Base-by-base conservation (phyloP, 2,888 invertebrate genomes). In the Orgyia antiqua region DNA sequence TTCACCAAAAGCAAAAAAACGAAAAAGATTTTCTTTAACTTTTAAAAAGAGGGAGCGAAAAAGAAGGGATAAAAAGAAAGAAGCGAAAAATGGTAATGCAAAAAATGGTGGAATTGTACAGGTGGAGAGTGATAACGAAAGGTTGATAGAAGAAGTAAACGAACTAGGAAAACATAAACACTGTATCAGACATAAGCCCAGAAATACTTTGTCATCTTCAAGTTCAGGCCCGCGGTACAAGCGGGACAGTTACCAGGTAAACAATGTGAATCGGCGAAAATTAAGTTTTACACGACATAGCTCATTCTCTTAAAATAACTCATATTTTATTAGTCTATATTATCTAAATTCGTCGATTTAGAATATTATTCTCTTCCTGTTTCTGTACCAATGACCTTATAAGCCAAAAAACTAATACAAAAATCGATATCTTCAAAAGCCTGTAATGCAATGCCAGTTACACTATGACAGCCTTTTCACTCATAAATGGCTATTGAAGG, bases 171-270 rank as follows among this genome's bases (percentile, higher is more conserved):
- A 82, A 51, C 71, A 60, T 34, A 77, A 76, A 46, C 75, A 68
- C 38, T 80, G 84, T 53, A 69, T 58, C 31, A 58, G 79, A 26
- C 79, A 83, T 25, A 63, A 66, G 20, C 74, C 80, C 24, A 57
- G 84, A 46, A 80, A 77, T 47, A 79, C 82, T 5, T 40, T 78
- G 64, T 78, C 84, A 2, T 79, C 84, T 0, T 74, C 82, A 10
- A 80, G 80, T 53, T 79, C 83, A 38, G 79, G 84, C 69, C 82
- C 84, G 75, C 80, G 86, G 20, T 84, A 80, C 54, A 84, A 84
- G 74, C 82, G 84, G 74, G 87, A 87, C 55, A 87, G 87, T 50
- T 87, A 87, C 59, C 87, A 87, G 86, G 87, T 87, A 68, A 42
- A 31, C 26, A 31, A 31, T 24, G 20, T 9, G 4, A 20, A 20